Evolutionary conservation across 2,113 vertebrate species (phyloP).

Genomic region (Illadopsis cleaveri): DNA sequence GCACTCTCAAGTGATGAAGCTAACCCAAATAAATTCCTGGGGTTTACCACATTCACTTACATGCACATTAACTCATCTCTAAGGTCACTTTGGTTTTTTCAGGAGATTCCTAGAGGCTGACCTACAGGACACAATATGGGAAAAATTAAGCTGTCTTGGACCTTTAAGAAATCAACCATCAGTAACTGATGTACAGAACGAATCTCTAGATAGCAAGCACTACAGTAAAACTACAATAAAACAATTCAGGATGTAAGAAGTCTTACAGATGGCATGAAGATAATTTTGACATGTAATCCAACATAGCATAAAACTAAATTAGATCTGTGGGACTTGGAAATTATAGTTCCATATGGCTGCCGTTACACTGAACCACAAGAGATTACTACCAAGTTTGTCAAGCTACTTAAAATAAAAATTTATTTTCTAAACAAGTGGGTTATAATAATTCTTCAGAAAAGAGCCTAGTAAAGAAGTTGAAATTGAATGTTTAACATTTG

Average conservation of each 20-base stretch:
- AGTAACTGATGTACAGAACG: not conserved
- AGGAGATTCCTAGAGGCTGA: not conserved
- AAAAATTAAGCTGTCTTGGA: slow-evolving; percentile 2
- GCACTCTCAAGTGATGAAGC: not conserved
- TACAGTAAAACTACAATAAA: slow-evolving; percentile 23
- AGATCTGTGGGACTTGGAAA: slow-evolving; percentile 67
- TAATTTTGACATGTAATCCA: slow-evolving; percentile 64
- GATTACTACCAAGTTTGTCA: slow-evolving; percentile 46
- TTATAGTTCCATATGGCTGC: slow-evolving; percentile 66
- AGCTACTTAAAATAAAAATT: slow-evolving; percentile 62
- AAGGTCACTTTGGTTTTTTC: not conserved
- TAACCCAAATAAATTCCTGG: not conserved
- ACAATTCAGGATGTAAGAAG: slow-evolving; percentile 8
- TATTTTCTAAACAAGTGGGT: slow-evolving; percentile 31
- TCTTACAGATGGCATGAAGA: slow-evolving; percentile 54
- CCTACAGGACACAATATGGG: not conserved
- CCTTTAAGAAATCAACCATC: slow-evolving; percentile 14
- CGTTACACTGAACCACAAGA: slow-evolving; percentile 47
- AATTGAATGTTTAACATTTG: not conserved
- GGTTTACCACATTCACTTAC: not conserved
- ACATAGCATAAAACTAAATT: slow-evolving; percentile 49
- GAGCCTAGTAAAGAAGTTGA: not conserved
- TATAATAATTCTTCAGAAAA: slow-evolving; percentile 8
- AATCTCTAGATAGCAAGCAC: not conserved
- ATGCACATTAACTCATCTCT: not conserved